Evolutionary conservation across 2,797 vertebrate genomes (phyloP).

Genomic region (Rhodeus uyekii): DNA sequence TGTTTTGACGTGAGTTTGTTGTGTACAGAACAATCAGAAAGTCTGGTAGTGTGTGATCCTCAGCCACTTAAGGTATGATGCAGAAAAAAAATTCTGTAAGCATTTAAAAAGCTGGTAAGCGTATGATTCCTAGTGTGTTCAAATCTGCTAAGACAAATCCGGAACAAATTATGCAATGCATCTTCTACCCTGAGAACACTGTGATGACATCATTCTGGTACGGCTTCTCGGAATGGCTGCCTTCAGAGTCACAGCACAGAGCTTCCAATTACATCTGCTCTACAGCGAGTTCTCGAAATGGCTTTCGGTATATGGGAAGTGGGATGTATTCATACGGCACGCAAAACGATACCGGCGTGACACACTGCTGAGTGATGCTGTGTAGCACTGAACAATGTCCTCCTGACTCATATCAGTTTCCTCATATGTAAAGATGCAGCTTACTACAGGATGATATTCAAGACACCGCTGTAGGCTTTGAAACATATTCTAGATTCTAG

Average conservation of each 20-base stretch:
- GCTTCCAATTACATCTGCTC: constrained; percentile 54
- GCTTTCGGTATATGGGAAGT: constrained; percentile 64
- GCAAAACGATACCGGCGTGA: constrained; percentile 49
- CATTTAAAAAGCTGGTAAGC: not conserved
- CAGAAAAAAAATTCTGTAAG: too few relatives aligned
- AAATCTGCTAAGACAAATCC: constrained; percentile 27
- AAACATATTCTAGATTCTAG: not conserved
- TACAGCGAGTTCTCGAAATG: constrained; percentile 67
- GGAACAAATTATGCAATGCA: constrained; percentile 35
- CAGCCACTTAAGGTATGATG: too few relatives aligned
- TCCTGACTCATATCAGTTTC: constrained; percentile 27
- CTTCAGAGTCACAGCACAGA: constrained; percentile 55
- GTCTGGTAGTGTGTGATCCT: not conserved
- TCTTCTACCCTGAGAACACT: constrained; percentile 30
- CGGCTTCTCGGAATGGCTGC: constrained; percentile 66
- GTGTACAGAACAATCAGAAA: not conserved
- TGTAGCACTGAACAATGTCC: constrained; percentile 24
- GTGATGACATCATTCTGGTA: constrained; percentile 64
- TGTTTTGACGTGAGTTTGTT: not conserved
- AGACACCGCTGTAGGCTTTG: not conserved
- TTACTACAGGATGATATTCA: not conserved
- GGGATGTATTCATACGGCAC: constrained; percentile 60
- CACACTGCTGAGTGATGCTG: constrained; percentile 33
- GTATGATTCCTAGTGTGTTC: not conserved
- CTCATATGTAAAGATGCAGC: constrained; percentile 13